phyloP scores from a whole-genome alignment of 1,140 invertebrate genomes.

The Drosophila ficusphila region DNA sequence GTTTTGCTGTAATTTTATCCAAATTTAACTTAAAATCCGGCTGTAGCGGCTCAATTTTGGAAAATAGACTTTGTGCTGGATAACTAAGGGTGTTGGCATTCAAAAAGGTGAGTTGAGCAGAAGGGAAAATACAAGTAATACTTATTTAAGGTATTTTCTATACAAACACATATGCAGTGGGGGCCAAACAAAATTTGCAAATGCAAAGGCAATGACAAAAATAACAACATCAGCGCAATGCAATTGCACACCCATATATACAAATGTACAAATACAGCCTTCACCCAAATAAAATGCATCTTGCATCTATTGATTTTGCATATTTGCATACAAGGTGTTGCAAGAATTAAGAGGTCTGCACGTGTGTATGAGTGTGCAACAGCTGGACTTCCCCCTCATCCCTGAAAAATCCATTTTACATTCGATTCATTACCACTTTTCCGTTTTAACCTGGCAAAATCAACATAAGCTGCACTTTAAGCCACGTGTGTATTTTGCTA shows the following conservation, averaged over 20 bases:
- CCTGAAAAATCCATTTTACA: no score
- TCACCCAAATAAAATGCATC: conserved; percentile 44
- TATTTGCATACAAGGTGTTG: conserved; percentile 36
- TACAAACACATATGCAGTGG: conserved; percentile 16
- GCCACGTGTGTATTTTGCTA: conserved; percentile 66
- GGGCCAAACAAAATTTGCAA: conserved; percentile 50
- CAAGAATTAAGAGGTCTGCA: conserved; percentile 2
- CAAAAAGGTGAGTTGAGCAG: conserved; percentile 46
- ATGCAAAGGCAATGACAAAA: conserved; percentile 40
- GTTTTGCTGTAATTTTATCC: conserved; percentile 17
- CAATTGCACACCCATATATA: conserved; percentile 33
- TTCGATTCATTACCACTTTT: neutral
- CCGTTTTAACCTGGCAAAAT: neutral
- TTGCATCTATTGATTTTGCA: conserved; percentile 64
- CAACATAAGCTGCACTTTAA: conserved; percentile 22
- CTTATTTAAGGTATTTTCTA: neutral
- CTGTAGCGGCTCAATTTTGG: conserved; percentile 5
- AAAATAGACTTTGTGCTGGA: neutral
- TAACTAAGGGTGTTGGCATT: neutral
- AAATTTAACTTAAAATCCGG: conserved; percentile 18
- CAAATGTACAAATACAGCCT: conserved; percentile 17
- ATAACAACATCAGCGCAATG: conserved; percentile 41
- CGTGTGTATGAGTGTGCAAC: neutral
- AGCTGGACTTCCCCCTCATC: neutral
- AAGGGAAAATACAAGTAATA: neutral